These are phyloP conservation scores for Cryptomyrus ogoouensis DNA, from an alignment of 2,113 vertebrate species.

Conservation along the genomic window DNA sequence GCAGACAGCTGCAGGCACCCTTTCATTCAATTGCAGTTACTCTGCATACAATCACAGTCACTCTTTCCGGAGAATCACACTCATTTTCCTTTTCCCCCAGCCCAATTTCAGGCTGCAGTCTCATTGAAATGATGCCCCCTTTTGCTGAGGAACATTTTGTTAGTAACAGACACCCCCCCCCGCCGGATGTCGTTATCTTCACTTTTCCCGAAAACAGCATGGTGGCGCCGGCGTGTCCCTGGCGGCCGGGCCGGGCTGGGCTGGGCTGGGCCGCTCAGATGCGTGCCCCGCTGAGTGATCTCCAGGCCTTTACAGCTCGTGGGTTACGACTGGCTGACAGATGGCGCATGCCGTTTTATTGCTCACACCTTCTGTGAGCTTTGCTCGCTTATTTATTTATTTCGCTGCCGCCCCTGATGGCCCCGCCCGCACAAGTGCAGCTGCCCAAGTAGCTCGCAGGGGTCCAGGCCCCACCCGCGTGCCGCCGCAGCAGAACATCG, in stretches of 20 bases:
- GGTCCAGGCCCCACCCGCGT: background rate
- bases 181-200: background rate
- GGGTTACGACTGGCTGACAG: conserved; percentile 88
- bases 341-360: conserved; percentile 86
- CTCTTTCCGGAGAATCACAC: background rate
- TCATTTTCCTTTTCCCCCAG: background rate
- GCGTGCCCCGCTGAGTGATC: conserved; percentile 78
- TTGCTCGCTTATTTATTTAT: conserved; percentile 59
- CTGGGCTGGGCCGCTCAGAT: conserved; percentile 43
- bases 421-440: background rate
- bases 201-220: conserved; percentile 8
- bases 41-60: background rate
- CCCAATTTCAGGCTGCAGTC: background rate
- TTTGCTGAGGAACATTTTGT: background rate
- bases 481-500: background rate
- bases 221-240: background rate
- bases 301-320: conserved; percentile 73
- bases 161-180: background rate
- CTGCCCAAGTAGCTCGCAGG: background rate
- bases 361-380: conserved; percentile 86
- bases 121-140: background rate
- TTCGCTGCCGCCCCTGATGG: background rate
- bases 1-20: no score
- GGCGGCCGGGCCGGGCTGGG: background rate
- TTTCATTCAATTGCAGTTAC: no score